A percentile compares a stretch with the other conserved stretches of the same genome.
phyloP scores from a whole-genome alignment of 2,888 invertebrate species.

The Tachina lurida region DNA sequence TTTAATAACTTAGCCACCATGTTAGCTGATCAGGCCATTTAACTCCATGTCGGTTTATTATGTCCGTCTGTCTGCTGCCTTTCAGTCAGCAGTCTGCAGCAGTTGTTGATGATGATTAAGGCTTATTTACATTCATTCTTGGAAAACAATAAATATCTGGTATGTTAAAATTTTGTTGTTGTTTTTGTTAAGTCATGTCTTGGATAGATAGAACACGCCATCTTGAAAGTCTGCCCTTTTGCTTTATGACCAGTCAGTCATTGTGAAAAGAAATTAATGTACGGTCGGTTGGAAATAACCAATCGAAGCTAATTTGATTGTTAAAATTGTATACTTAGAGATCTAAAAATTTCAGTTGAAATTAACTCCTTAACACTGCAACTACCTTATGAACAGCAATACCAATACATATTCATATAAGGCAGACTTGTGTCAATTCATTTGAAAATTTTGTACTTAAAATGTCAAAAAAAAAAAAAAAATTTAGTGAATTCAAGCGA shows the following conservation, averaged over 20 bases:
- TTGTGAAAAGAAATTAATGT: conserved; percentile 36
- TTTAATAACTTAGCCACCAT: conserved; percentile 77
- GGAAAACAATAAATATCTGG: conserved; percentile 70
- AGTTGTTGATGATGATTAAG: conserved; percentile 76
- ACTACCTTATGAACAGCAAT: no score
- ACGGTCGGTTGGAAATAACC: conserved; percentile 51
- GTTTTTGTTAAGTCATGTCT: conserved; percentile 65
- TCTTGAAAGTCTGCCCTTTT: conserved; percentile 63
- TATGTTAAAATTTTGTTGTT: conserved; percentile 14
- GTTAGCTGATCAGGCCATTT: conserved; percentile 75
- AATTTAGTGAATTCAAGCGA: no score
- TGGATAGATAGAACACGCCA: conserved; percentile 59
- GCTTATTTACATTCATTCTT: conserved; percentile 80
- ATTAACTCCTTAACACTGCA: neutral
- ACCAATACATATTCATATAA: no score
- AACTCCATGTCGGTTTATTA: conserved; percentile 73
- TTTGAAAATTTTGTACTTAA: no score
- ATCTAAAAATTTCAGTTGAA: conserved; percentile 11
- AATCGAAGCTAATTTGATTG: conserved; percentile 63
- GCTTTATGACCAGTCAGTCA: conserved; percentile 40
- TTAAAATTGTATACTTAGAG: conserved; percentile 8
- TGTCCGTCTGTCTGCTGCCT: conserved; percentile 38
- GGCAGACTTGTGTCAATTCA: no score
- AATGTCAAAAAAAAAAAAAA: no score
- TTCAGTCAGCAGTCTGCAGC: conserved; percentile 44